phyloP scores from a whole-genome alignment of 1,140 invertebrate genomes.

The Archivesica marissinica region DNA sequence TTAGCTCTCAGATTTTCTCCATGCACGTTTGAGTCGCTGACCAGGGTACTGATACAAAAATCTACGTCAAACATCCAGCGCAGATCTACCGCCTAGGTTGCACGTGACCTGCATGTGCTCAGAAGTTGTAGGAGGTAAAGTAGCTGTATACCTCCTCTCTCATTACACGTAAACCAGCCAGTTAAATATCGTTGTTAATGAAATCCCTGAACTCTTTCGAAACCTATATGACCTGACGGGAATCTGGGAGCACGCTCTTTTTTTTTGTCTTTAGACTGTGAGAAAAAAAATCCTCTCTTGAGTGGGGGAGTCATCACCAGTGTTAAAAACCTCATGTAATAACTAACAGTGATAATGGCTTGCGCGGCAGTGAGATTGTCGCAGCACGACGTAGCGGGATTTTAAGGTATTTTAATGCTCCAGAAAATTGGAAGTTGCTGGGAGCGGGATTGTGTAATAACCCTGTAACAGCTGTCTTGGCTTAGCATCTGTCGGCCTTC shows the following conservation, averaged over 20 bases:
- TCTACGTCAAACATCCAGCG: no score
- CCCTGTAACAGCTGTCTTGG: neutral
- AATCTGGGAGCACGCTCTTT: neutral
- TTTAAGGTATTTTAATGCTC: slow-evolving; percentile 20
- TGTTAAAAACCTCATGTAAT: neutral
- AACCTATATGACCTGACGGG: neutral
- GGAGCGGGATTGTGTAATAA: slow-evolving; percentile 9
- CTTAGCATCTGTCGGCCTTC: neutral
- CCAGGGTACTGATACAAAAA: no score
- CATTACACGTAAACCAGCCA: neutral
- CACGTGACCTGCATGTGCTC: no score
- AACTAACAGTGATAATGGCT: slow-evolving; percentile 13
- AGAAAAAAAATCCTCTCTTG: neutral
- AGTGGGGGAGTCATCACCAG: neutral
- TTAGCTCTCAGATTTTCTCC: no score
- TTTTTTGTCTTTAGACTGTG: slow-evolving; percentile 3
- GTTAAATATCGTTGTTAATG: neutral
- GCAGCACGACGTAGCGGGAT: slow-evolving; percentile 7
- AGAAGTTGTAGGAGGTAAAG: no score
- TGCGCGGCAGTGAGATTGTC: neutral
- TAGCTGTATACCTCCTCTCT: no score
- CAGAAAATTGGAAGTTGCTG: slow-evolving; percentile 29
- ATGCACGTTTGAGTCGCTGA: no score
- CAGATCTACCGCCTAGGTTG: no score
- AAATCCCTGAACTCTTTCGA: neutral